These are phyloP conservation scores for Chironomus tepperi DNA, from an alignment of 1,140 invertebrate genomes.

Conservation along the genomic window DNA sequence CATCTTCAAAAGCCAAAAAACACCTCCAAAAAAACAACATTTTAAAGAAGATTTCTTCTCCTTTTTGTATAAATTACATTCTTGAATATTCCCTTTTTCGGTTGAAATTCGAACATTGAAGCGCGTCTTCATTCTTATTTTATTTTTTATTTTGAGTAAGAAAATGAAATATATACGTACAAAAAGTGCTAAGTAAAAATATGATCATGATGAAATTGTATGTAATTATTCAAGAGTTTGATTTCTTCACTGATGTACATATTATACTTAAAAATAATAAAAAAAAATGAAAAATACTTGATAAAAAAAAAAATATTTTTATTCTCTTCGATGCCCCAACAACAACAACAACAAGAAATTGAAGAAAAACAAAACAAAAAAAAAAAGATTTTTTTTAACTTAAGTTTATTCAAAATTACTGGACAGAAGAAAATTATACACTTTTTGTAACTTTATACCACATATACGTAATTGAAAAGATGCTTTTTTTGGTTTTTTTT, in stretches of 20 bases:
- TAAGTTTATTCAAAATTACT: too few relatives aligned
- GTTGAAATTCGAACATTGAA: too few relatives aligned
- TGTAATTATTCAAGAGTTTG: conserved; percentile 22
- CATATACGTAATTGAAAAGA: not conserved
- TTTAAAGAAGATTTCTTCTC: too few relatives aligned
- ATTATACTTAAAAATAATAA: not conserved
- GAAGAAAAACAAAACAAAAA: too few relatives aligned
- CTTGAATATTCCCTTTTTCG: too few relatives aligned
- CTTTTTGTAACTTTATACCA: not conserved
- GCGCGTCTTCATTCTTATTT: too few relatives aligned
- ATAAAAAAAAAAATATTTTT: conserved; percentile 12
- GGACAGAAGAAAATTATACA: too few relatives aligned
- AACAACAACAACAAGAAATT: not conserved
- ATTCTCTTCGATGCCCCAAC: not conserved
- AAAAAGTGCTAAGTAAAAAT: conserved; percentile 16
- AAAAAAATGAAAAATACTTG: not conserved
- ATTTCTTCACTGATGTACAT: conserved; percentile 12
- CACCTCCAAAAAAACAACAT: too few relatives aligned
- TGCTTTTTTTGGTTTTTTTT: not conserved
- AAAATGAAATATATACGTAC: conserved; percentile 12
- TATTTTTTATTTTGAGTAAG: too few relatives aligned
- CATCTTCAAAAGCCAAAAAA: too few relatives aligned
- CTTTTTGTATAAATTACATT: too few relatives aligned
- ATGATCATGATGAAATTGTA: not conserved
- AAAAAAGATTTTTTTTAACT: not conserved